These are phyloP conservation scores for Ptychochromis oligacanthus DNA, from an alignment of 2,113 vertebrate genomes.

Conservation along the genomic window DNA sequence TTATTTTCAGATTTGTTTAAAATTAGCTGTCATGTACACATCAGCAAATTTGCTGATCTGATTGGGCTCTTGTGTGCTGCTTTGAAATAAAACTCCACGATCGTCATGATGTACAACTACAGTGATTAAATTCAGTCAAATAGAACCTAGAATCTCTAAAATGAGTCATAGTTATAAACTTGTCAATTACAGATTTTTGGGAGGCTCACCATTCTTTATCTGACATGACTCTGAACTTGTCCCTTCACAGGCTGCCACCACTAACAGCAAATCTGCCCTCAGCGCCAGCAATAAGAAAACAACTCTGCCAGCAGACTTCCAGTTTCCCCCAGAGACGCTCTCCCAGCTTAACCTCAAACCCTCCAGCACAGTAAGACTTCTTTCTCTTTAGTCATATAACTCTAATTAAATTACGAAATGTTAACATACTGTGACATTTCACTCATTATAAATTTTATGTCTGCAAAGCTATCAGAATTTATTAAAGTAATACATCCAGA, in stretches of 20 bases:
- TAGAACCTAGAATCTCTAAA: neutral
- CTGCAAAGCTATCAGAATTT: too few species aligned
- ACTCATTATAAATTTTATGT: too few species aligned
- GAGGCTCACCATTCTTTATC: neutral
- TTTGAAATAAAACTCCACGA: neutral
- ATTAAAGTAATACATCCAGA: too few species aligned
- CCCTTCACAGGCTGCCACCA: constrained; percentile 81
- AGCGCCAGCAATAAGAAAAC: constrained; percentile 82
- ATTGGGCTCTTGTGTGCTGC: neutral
- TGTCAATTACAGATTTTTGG: neutral
- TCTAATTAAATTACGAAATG: too few species aligned
- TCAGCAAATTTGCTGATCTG: neutral
- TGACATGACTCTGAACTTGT: neutral
- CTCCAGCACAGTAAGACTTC: constrained; percentile 78
- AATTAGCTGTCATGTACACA: neutral
- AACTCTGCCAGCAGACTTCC: constrained; percentile 88
- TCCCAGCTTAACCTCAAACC: constrained; percentile 88
- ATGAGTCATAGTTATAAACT: neutral
- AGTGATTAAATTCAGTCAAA: neutral
- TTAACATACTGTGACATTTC: too few species aligned
- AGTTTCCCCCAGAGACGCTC: constrained; percentile 84
- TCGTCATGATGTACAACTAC: neutral
- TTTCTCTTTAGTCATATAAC: neutral
- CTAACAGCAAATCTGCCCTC: constrained; percentile 84
- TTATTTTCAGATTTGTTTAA: neutral